phyloP scores from a whole-genome alignment of 2,888 invertebrate species.

The Lumbricus terrestris region DNA sequence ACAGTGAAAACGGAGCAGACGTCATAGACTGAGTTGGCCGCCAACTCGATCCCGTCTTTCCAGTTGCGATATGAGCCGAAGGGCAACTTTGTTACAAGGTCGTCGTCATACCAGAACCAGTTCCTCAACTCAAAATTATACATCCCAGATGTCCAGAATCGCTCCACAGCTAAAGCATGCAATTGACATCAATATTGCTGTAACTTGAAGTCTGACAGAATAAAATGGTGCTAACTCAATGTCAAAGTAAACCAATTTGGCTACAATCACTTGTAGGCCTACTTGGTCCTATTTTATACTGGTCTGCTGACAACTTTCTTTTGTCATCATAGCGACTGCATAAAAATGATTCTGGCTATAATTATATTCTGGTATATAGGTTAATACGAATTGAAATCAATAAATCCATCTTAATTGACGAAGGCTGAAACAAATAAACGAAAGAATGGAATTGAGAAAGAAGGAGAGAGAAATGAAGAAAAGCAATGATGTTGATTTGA shows the following conservation, averaged over 20 bases:
- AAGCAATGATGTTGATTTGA: not conserved
- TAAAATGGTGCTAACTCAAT: not conserved
- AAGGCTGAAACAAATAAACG: not conserved
- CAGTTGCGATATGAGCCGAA: slow-evolving; percentile 19
- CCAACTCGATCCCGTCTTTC: not conserved
- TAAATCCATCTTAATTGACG: not conserved
- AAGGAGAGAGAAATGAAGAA: not conserved
- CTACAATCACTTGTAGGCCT: not conserved
- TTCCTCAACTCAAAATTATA: not conserved
- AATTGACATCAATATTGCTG: not conserved
- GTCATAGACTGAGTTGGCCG: not conserved
- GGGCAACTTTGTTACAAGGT: not conserved
- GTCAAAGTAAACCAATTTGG: not conserved
- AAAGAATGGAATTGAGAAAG: not conserved
- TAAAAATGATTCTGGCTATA: not conserved
- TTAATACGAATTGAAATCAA: not conserved
- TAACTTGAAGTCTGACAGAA: not conserved
- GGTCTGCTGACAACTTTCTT: too few relatives aligned
- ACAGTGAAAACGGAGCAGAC: slow-evolving; percentile 16
- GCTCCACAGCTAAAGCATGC: not conserved
- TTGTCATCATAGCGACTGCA: too few relatives aligned
- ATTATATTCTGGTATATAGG: not conserved
- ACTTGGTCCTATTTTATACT: not conserved
- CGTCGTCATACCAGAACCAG: slow-evolving; percentile 24
- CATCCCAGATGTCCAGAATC: slow-evolving; percentile 20